Percentiles rank a stretch among this genome's conserved stretches.
Conservation (phyloP, 2,888 invertebrate species). For the Labia minor region DNA sequence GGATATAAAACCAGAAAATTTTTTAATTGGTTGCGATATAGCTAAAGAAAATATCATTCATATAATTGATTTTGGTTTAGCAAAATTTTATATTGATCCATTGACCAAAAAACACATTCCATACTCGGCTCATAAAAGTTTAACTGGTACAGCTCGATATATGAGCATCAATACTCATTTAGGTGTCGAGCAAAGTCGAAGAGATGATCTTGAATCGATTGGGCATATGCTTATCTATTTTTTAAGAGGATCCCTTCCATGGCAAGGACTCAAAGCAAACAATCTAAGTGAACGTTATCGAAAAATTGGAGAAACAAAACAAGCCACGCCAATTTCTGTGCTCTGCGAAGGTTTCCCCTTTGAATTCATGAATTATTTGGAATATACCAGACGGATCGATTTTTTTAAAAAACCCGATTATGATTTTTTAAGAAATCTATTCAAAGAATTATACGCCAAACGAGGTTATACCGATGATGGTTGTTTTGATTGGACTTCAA, state of each 20-base stretch:
- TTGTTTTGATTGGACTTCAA: neutral
- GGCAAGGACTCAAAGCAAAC: neutral
- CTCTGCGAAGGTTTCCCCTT: constrained; percentile 64
- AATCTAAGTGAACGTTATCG: neutral
- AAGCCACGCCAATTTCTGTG: constrained; percentile 33
- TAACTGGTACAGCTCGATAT: neutral
- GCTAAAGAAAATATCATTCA: neutral
- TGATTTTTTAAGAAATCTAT: neutral
- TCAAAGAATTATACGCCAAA: constrained; percentile 33
- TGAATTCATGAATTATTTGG: neutral
- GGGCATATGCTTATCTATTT: neutral
- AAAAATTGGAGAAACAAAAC: neutral
- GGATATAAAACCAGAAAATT: neutral
- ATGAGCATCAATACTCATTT: neutral
- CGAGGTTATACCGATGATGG: neutral
- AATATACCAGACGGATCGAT: neutral
- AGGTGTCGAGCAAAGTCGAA: neutral
- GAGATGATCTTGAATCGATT: neutral
- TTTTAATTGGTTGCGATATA: neutral
- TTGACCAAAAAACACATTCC: neutral
- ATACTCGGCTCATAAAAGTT: neutral
- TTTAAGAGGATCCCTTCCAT: neutral
- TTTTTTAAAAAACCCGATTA: neutral
- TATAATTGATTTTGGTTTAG: neutral
- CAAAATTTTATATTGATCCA: neutral